Evolutionary conservation across 2,888 invertebrate species (phyloP), one percentile per base, ranked within the genome.

Genomic region (Hofmannophila pseudospretella): DNA sequence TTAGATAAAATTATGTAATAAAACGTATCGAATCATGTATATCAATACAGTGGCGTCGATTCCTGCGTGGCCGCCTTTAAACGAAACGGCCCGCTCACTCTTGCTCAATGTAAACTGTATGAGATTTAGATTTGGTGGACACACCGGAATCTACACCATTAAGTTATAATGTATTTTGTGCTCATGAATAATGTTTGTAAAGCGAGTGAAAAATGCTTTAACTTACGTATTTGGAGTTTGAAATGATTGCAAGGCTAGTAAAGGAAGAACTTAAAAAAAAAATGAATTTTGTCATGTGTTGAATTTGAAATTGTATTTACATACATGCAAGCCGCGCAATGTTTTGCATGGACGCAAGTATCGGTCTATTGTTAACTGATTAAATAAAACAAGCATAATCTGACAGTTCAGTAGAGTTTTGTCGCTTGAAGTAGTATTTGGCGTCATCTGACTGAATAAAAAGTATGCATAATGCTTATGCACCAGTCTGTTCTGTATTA

Each of bases 381-480:
- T 10, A 32, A 20, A 54, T 45, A 58, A 23, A 50, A 49, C 50
- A 57, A 54, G 47, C 49, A 55, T 59, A 54, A 58, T 65, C 57
- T 63, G 63, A 50, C 55, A 51, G 58, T 49, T 42, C 70, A 73
- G 74, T 58, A 51, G 49, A 49, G 29, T 38, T 49, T 59, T 70
- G 58, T 62, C 57, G 81, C 81, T 82, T 81, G 42, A 47, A 59
- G 82, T 84, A 84, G 82, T 59, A 57, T 70, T 81, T 80, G 80
- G 80, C 78, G 67, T 64, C 71, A 67, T 50, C 54, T 42, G 51
- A 47, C 33, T 47, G 55, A 54, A 53, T 50, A 43, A 57, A 43
- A 49, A 48, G 44, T 52, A 65, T 69, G 69, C 67, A 64, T 71
- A 70, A 68, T 60, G 80, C 80, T 80, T 79, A 54, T 63, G 67